Evolutionary conservation across 2,888 invertebrate genomes (phyloP).

Genomic region (Drosophila gaucha): DNA sequence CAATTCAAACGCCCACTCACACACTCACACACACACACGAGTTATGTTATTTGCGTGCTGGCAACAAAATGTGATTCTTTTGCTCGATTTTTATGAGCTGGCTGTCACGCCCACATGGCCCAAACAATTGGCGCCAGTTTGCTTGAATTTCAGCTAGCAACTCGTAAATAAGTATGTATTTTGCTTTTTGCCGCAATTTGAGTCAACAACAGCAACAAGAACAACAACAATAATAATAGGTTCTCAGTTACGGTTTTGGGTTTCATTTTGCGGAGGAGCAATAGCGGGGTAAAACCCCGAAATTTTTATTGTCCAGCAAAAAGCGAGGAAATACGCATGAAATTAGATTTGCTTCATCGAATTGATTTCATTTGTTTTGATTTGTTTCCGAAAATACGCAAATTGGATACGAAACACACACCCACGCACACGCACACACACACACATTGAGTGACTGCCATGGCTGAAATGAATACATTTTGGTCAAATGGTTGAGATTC

Average conservation of each 20-base stretch:
- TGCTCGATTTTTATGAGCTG: constrained; percentile 39
- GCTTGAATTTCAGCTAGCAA: constrained; percentile 35
- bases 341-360: constrained; percentile 78
- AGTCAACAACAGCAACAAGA: constrained; percentile 14
- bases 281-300: constrained; percentile 6
- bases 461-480: constrained; percentile 74
- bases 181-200: constrained; percentile 32
- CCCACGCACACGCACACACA: constrained; percentile 23
- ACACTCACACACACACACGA: neutral
- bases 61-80: constrained; percentile 29
- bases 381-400: constrained; percentile 77
- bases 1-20: constrained; percentile 1
- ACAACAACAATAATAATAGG: constrained; percentile 15
- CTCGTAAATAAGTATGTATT: constrained; percentile 56
- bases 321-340: constrained; percentile 76
- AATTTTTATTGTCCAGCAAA: constrained; percentile 70
- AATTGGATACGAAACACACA: constrained; percentile 67
- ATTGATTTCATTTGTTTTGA: constrained; percentile 78
- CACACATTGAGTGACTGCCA: constrained; percentile 29
- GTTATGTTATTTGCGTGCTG: constrained; percentile 8
- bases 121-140: constrained; percentile 57
- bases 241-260: constrained; percentile 37
- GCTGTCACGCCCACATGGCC: constrained; percentile 36
- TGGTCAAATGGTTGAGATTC: constrained; percentile 58
- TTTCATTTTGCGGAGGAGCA: constrained; percentile 36